Conservation (phyloP, 2,113 vertebrate genomes). For the Bettongia penicillata region DNA sequence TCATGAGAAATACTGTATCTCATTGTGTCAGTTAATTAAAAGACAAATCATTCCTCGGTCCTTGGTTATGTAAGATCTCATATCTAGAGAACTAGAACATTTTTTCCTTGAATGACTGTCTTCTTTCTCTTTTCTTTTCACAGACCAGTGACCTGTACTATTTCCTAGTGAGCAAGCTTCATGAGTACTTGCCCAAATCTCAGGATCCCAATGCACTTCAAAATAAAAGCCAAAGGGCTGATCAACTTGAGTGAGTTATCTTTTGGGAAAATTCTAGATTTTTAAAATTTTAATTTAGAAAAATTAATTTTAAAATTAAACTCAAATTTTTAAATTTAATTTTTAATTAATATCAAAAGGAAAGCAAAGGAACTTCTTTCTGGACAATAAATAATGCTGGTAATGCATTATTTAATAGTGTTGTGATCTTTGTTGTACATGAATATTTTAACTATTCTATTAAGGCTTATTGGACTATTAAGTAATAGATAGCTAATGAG, state of each 20-base stretch:
- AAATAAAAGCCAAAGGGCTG: constrained; percentile 68
- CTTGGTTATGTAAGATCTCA: constrained; percentile 38
- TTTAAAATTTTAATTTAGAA: no score
- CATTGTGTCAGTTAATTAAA: constrained; percentile 4
- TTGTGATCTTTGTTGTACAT: constrained; percentile 44
- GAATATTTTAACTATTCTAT: constrained; percentile 34
- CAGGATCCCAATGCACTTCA: constrained; percentile 59
- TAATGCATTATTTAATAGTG: background rate
- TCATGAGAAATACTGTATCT: constrained; percentile 19
- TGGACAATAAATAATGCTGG: constrained; percentile 10
- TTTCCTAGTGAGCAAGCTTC: constrained; percentile 75
- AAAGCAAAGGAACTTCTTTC: background rate
- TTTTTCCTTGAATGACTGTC: background rate
- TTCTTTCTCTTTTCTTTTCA: constrained; percentile 64
- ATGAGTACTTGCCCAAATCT: constrained; percentile 70
- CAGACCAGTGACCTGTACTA: constrained; percentile 75
- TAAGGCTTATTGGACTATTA: background rate
- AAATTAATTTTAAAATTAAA: no score
- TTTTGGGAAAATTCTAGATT: constrained; percentile 1
- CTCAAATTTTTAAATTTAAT: background rate
- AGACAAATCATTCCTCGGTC: constrained; percentile 35
- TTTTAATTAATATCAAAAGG: background rate
- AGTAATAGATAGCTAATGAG: constrained; percentile 36
- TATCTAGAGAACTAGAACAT: constrained; percentile 29
- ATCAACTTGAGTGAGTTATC: constrained; percentile 71